Evolutionary conservation across 2,113 vertebrate genomes (phyloP).

Genomic region (Alexandromys fortis): DNA sequence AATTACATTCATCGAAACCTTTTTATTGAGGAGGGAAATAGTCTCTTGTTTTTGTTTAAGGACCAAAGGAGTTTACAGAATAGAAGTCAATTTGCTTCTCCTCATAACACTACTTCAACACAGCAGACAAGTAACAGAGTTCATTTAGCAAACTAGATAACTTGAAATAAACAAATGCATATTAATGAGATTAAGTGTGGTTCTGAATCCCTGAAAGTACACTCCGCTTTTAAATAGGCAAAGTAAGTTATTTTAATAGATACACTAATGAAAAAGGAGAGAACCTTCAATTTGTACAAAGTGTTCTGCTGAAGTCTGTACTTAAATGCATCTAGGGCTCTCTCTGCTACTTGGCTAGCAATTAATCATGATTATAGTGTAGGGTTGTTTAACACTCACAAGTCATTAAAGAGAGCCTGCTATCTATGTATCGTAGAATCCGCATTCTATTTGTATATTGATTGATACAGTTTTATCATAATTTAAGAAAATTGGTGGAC

Average conservation of each 20-base stretch:
- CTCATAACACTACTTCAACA: background rate
- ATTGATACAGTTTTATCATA: background rate
- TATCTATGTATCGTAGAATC: background rate
- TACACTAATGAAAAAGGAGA: conserved; percentile 57
- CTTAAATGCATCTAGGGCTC: conserved; percentile 40
- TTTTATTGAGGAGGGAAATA: background rate
- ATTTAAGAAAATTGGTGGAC: background rate
- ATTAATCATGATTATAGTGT: conserved; percentile 66
- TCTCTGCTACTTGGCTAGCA: conserved; percentile 31
- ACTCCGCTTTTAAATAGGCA: conserved; percentile 20
- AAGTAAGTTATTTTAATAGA: conserved; percentile 54
- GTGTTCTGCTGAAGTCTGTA: background rate
- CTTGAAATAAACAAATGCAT: background rate
- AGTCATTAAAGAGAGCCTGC: background rate
- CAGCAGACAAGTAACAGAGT: background rate
- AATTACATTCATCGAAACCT: background rate
- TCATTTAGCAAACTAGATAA: conserved; percentile 11
- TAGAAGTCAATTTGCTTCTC: background rate
- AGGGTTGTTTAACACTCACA: conserved; percentile 15
- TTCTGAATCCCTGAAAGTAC: conserved; percentile 19
- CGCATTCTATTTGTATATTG: background rate
- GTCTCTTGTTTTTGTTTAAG: background rate
- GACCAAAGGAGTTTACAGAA: background rate
- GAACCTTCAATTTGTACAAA: conserved; percentile 16
- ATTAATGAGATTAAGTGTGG: conserved; percentile 19